Evolutionary conservation across 2,113 vertebrate species (phyloP), one percentile per base, ranked within the genome.

Genomic region (Ameiurus melas): DNA sequence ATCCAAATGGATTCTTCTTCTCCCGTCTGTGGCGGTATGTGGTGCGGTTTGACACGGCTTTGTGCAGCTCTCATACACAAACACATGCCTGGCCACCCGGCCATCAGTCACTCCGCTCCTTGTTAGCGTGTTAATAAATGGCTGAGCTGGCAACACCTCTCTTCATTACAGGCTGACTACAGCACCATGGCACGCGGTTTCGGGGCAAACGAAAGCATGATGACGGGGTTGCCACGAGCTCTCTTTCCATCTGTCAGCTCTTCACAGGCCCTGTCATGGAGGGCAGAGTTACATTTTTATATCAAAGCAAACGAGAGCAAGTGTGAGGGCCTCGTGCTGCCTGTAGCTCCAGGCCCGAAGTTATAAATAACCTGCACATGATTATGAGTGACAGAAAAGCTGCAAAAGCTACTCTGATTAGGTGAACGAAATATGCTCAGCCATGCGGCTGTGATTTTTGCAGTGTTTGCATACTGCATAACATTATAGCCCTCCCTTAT

Each of bases 31-130:
- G 84, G 88, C 81, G 90, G 90, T 88, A 90, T 90, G 88, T 55
- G 51, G 78, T 90, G 88, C 80, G 87, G 92, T 90, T 88, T 91
- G 90, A 88, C 85, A 89, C 81, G 39, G 62, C 83, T 84, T 91
- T 90, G 75, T 85, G 86, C 84, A 86, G 83, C 47, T 81, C 84
- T 57, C 87, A 47, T 71, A 86, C 84, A 86, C 87, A 88, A 71
- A 83, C 85, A 71, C 83, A 82, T 53, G 58, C 62, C 78, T 83
- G 80, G 70, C 84, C 86, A 86, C 82, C 62, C 53, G 75, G 51
- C 86, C 89, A 88, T 89, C 90, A 88, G 83, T 92, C 91, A 90
- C 83, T 90, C 85, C 62, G 57, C 83, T 92, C 89, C 83, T 90
- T 88, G 84, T 91, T 87, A 82, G 75, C 27, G 83, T 83, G 88